Evolutionary conservation across 2,113 vertebrate species (phyloP).

Genomic region (Parus major): DNA sequence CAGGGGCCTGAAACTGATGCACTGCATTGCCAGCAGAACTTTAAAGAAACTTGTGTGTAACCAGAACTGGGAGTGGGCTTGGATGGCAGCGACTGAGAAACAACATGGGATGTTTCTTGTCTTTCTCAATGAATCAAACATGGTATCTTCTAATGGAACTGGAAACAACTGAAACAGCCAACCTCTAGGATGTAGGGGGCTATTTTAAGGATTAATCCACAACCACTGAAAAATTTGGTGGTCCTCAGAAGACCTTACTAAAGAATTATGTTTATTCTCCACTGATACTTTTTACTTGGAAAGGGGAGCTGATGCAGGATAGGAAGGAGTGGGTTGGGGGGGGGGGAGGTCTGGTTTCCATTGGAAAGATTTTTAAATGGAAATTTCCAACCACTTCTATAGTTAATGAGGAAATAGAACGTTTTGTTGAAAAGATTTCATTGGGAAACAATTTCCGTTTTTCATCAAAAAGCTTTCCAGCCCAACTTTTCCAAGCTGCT

Average conservation of each 20-base stretch:
- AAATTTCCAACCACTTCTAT: slow-evolving; percentile 57
- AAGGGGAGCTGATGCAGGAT: neutral
- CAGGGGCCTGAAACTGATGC: neutral
- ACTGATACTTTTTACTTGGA: neutral
- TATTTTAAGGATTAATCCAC: neutral
- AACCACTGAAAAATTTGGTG: neutral
- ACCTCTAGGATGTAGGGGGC: neutral
- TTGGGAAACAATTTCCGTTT: slow-evolving; percentile 49
- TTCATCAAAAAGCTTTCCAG: slow-evolving; percentile 46
- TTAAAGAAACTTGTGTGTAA: neutral
- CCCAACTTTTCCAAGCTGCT: neutral
- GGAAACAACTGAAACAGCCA: neutral
- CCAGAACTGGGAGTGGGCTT: neutral
- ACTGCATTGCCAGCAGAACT: neutral
- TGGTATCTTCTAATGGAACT: neutral
- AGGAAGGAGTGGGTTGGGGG: neutral
- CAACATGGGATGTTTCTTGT: neutral
- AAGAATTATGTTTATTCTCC: neutral
- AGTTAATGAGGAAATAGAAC: slow-evolving; percentile 40
- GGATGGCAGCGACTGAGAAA: accelerated
- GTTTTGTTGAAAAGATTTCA: slow-evolving; percentile 49
- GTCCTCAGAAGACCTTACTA: neutral
- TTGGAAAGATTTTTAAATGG: slow-evolving; percentile 47
- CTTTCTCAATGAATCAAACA: neutral
- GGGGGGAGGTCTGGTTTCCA: slow-evolving; percentile 32